Percentiles rank a stretch among this genome's conserved stretches.
Conservation (phyloP, 2,888 invertebrate species). For the Sialis lutaria region DNA sequence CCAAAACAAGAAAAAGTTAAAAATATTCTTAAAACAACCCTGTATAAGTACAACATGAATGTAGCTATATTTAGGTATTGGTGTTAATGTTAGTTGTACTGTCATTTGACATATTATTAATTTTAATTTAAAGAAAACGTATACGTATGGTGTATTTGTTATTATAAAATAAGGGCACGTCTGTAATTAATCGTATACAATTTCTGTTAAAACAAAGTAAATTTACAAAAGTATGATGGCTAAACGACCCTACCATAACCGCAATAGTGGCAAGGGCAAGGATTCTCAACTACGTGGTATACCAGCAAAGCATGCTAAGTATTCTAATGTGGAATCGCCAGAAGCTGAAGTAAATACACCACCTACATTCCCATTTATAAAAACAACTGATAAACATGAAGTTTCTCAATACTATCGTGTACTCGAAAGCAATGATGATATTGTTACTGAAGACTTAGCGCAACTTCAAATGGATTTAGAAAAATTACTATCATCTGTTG, state of each 20-base stretch:
- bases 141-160: too few relatives aligned
- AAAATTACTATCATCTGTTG: conserved; percentile 65
- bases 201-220: background rate
- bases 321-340: background rate
- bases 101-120: too few relatives aligned
- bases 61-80: too few relatives aligned
- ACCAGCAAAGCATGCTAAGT: background rate
- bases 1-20: too few relatives aligned
- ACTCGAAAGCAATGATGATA: conserved; percentile 32
- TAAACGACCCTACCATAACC: conserved; percentile 2
- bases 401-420: conserved; percentile 40
- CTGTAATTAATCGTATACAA: too few relatives aligned
- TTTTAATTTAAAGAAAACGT: too few relatives aligned
- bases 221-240: background rate
- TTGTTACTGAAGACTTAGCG: conserved; percentile 80
- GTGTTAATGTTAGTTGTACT: too few relatives aligned
- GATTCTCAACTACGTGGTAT: background rate
- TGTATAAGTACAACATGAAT: too few relatives aligned
- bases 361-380: conserved; percentile 40
- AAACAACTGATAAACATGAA: conserved; percentile 48
- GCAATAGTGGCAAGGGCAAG: conserved; percentile 3
- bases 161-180: too few relatives aligned
- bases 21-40: too few relatives aligned
- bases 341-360: conserved; percentile 6
- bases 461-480: conserved; percentile 75